A percentile compares a stretch with the other conserved stretches of the same genome.
Evolutionary conservation across 1,140 invertebrate species (phyloP).

Genomic region (Leptopilina clavipes): DNA sequence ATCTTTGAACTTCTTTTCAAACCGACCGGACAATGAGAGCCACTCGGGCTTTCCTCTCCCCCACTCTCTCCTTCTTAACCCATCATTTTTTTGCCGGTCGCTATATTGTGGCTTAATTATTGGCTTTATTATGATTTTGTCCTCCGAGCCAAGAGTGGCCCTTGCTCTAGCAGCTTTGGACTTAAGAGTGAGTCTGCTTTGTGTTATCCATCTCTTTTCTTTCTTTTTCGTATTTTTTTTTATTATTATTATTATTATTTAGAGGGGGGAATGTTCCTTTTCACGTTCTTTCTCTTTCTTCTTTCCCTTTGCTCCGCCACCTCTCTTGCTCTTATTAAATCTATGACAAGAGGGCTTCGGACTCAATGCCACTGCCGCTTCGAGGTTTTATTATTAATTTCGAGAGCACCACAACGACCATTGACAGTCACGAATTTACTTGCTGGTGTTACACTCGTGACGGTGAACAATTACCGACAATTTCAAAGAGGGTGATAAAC

Average conservation of each 20-base stretch:
- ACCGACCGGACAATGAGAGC: constrained; percentile 64
- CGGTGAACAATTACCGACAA: constrained; percentile 42
- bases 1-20: constrained; percentile 59
- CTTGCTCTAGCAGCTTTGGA: constrained; percentile 55
- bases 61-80: constrained; percentile 39
- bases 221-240: no score
- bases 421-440: constrained; percentile 39
- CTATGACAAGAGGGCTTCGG: constrained; percentile 53
- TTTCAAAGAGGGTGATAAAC: constrained; percentile 25
- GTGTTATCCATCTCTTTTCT: constrained; percentile 48
- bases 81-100: constrained; percentile 53
- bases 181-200: constrained; percentile 58
- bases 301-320: constrained; percentile 40
- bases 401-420: constrained; percentile 49
- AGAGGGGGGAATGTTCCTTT: background rate
- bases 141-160: constrained; percentile 58
- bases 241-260: no score
- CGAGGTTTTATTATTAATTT: constrained; percentile 63
- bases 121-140: constrained; percentile 70
- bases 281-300: constrained; percentile 35
- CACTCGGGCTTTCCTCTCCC: constrained; percentile 53
- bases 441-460: constrained; percentile 43
- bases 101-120: constrained; percentile 68
- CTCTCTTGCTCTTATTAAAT: constrained; percentile 53
- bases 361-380: constrained; percentile 49